phyloP scores from a whole-genome alignment of 2,888 invertebrate species.

The Loripinus fragilis region DNA sequence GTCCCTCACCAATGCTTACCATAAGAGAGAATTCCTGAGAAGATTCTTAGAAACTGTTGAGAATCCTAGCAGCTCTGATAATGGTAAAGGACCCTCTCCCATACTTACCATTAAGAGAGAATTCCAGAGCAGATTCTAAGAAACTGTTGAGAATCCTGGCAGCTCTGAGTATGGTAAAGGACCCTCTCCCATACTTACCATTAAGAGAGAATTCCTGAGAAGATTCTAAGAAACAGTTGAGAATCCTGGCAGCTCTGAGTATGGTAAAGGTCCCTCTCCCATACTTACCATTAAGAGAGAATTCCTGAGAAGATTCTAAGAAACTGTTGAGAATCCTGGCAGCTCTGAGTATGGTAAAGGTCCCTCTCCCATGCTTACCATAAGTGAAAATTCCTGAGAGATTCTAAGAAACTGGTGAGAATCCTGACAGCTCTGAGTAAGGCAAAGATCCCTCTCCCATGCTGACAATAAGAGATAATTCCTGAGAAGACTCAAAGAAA shows the following conservation, averaged over 20 bases:
- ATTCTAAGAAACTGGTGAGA: conserved; percentile 70
- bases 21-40: conserved; percentile 84
- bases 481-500: too few relatives aligned
- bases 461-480: too few relatives aligned
- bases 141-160: too few relatives aligned
- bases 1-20: conserved; percentile 90
- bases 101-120: too few relatives aligned
- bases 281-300: conserved; percentile 85
- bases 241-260: too few relatives aligned
- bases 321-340: conserved; percentile 73
- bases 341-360: conserved; percentile 89
- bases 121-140: too few relatives aligned
- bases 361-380: conserved; percentile 92
- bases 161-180: conserved; percentile 90
- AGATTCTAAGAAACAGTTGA: too few relatives aligned
- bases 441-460: conserved; percentile 94
- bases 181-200: too few relatives aligned
- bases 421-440: conserved; percentile 86
- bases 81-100: conserved; percentile 94
- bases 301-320: conserved; percentile 75
- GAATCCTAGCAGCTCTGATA: conserved; percentile 85
- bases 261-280: too few relatives aligned
- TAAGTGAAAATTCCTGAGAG: conserved; percentile 81
- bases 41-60: conserved; percentile 71
- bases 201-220: too few relatives aligned